phyloP scores from a whole-genome alignment of 2,797 vertebrate species.

The Enteromius argenteus region DNA sequence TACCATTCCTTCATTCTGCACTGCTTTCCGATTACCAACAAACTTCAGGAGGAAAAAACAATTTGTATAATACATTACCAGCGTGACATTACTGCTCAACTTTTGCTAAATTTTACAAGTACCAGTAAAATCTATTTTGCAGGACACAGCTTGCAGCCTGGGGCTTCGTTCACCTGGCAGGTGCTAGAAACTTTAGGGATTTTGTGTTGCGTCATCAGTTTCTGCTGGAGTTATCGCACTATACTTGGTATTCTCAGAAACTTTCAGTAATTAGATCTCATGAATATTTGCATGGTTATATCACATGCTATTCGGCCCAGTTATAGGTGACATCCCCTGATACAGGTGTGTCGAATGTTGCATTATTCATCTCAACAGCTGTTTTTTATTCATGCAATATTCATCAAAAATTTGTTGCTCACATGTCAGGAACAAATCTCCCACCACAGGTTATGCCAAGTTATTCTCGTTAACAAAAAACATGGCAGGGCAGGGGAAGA shows the following conservation, averaged over 20 bases:
- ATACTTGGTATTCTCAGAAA: constrained; percentile 17
- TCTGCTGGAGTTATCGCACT: not conserved
- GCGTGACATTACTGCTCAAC: not conserved
- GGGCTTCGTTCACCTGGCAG: not conserved
- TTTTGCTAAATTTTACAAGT: constrained; percentile 5
- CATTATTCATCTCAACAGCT: constrained; percentile 42
- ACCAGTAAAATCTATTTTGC: not conserved
- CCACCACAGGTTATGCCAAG: not conserved
- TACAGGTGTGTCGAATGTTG: not conserved
- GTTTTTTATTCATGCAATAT: constrained; percentile 24
- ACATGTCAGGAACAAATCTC: not conserved
- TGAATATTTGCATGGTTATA: constrained; percentile 62
- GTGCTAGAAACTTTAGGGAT: constrained; percentile 5
- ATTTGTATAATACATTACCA: not conserved
- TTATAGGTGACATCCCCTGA: not conserved
- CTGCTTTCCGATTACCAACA: not conserved
- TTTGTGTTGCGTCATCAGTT: not conserved
- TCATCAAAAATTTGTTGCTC: not conserved
- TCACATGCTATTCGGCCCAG: constrained; percentile 44
- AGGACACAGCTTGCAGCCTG: constrained; percentile 5
- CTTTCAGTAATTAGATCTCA: constrained; percentile 27
- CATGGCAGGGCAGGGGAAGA: not conserved
- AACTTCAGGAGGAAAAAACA: not conserved
- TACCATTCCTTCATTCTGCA: not conserved
- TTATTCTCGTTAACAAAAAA: constrained; percentile 24